These are phyloP conservation scores for Abrostola tripartita DNA, from an alignment of 2,888 invertebrate species.

Conservation along the genomic window DNA sequence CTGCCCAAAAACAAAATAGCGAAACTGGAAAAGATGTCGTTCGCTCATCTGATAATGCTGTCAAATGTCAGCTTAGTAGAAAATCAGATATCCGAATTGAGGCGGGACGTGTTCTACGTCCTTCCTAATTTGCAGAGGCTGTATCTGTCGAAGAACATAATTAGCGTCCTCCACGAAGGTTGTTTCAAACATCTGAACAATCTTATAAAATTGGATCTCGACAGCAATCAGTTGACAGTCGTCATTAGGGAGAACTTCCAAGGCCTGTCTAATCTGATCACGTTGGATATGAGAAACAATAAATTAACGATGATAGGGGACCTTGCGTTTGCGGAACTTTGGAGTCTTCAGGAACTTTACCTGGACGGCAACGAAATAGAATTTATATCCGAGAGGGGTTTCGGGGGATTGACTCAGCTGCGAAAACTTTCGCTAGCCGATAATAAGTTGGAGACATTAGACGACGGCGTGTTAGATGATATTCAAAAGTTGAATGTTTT, in stretches of 20 bases:
- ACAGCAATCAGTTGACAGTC: slow-evolving; percentile 92
- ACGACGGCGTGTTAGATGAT: slow-evolving; percentile 91
- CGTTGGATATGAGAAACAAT: slow-evolving; percentile 92
- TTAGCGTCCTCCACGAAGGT: slow-evolving; percentile 95
- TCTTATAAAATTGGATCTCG: slow-evolving; percentile 93
- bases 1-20: slow-evolving; percentile 92
- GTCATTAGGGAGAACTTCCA: slow-evolving; percentile 93
- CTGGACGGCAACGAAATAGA: slow-evolving; percentile 92
- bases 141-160: slow-evolving; percentile 94
- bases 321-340: slow-evolving; percentile 93
- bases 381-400: slow-evolving; percentile 92
- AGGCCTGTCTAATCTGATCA: slow-evolving; percentile 92
- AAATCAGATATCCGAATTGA: slow-evolving; percentile 93
- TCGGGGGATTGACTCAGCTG: slow-evolving; percentile 92
- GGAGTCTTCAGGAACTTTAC: slow-evolving; percentile 91
- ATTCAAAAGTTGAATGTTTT: slow-evolving; percentile 91
- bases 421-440: slow-evolving; percentile 92
- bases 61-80: slow-evolving; percentile 92
- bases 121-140: slow-evolving; percentile 92
- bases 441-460: slow-evolving; percentile 92
- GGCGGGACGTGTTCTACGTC: slow-evolving; percentile 92
- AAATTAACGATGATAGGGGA: slow-evolving; percentile 94
- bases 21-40: slow-evolving; percentile 91
- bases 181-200: slow-evolving; percentile 93
- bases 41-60: slow-evolving; percentile 92